phyloP scores from a whole-genome alignment of 2,797 vertebrate species.

The Threskiornis aethiopicus region DNA sequence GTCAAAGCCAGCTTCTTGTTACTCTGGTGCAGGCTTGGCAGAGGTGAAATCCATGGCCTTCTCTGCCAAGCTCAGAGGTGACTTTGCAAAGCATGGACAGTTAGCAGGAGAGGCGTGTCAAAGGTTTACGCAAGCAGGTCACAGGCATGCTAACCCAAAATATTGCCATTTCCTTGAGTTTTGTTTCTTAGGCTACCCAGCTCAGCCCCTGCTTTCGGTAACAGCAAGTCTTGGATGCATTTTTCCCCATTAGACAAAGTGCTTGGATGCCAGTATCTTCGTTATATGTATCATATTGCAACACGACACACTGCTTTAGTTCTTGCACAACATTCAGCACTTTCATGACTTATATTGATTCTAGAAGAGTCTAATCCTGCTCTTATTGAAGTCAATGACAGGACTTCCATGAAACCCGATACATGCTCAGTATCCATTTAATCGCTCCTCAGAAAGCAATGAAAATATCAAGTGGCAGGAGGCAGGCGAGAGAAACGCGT shows the following conservation, averaged over 20 bases:
- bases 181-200: background rate
- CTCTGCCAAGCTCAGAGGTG: background rate
- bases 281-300: background rate
- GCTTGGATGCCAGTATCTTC: background rate
- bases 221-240: background rate
- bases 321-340: background rate
- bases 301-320: background rate
- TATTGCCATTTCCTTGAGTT: background rate
- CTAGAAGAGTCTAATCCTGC: background rate
- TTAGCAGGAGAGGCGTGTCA: background rate
- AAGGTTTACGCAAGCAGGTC: background rate
- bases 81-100: background rate
- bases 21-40: background rate
- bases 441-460: background rate
- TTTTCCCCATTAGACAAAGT: background rate
- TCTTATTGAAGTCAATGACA: background rate
- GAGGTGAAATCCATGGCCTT: background rate
- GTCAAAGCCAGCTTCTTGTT: background rate
- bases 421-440: background rate
- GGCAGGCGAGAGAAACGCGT: accelerated
- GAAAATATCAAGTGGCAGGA: background rate
- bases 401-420: background rate
- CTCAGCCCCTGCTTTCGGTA: background rate
- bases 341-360: background rate
- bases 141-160: background rate